These are phyloP conservation scores for Phenganax marumi DNA, from an alignment of 92 coral and sea anemone species.

Conservation along the genomic window DNA sequence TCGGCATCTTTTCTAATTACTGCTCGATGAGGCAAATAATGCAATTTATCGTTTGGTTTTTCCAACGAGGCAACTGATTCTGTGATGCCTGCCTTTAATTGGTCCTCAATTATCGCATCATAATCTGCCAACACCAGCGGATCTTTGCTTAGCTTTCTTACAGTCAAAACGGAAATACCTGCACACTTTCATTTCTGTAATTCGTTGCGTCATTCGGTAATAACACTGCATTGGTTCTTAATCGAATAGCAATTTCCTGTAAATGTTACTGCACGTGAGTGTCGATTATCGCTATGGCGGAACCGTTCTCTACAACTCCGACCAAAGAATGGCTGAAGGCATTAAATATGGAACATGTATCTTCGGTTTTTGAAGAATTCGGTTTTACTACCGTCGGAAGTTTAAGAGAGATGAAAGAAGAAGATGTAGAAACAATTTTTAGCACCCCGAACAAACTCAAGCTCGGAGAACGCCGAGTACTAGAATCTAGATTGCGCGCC, in stretches of 20 bases:
- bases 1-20: constrained; percentile 26
- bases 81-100: constrained; percentile 35
- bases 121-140: constrained; percentile 51
- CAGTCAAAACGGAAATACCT: too few relatives aligned
- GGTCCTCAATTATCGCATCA: constrained; percentile 45
- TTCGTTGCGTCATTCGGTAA: too few relatives aligned
- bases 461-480: background rate
- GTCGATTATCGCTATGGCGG: too few relatives aligned
- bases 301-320: too few relatives aligned
- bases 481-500: background rate
- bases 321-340: too few relatives aligned
- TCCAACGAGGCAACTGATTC: constrained; percentile 41
- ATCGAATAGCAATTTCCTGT: too few relatives aligned
- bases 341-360: too few relatives aligned
- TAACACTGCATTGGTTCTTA: too few relatives aligned
- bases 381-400: background rate
- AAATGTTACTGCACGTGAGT: too few relatives aligned
- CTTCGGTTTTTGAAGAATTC: background rate
- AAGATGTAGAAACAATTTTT: background rate
- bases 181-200: too few relatives aligned
- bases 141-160: constrained; percentile 33
- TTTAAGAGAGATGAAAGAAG: background rate
- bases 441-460: background rate
- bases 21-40: constrained; percentile 29
- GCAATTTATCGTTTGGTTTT: constrained; percentile 19